Percentiles rank a stretch among this genome's conserved stretches.
These are phyloP conservation scores for Dendrocincla fuliginosa DNA, from an alignment of 2,797 vertebrate genomes.

Conservation along the genomic window DNA sequence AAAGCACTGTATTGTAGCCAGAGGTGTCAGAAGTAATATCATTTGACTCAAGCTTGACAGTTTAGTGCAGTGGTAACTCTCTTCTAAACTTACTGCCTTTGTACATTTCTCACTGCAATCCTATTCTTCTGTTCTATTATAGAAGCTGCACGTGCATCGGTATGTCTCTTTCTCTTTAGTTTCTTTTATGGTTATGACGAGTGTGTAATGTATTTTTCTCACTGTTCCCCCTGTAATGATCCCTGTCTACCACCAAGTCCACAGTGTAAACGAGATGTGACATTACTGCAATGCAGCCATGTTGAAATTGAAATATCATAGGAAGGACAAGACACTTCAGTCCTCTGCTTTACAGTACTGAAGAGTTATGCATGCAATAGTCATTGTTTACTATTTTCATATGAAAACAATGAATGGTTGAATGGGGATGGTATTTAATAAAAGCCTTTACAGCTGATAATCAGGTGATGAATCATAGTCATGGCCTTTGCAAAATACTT, in stretches of 20 bases:
- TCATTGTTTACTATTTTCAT: neutral
- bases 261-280: conserved; percentile 55
- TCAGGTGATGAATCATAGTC: neutral
- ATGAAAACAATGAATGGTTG: neutral
- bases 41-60: conserved; percentile 9
- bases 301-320: conserved; percentile 64
- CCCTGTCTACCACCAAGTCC: conserved; percentile 56
- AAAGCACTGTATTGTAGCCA: conserved; percentile 11
- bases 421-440: conserved; percentile 8
- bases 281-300: conserved; percentile 9
- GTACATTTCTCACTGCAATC: neutral
- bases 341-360: neutral
- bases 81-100: conserved; percentile 9
- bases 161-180: conserved; percentile 26
- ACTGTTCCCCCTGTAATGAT: conserved; percentile 29
- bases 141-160: neutral
- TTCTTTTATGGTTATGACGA: conserved; percentile 55
- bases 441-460: conserved; percentile 26
- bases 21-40: neutral
- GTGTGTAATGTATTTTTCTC: conserved; percentile 57
- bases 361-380: neutral
- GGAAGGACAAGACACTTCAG: conserved; percentile 10
- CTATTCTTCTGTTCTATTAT: neutral
- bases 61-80: neutral
- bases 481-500: neutral